Conservation (phyloP, 2,888 invertebrate species). For the Panorpa germanica region DNA sequence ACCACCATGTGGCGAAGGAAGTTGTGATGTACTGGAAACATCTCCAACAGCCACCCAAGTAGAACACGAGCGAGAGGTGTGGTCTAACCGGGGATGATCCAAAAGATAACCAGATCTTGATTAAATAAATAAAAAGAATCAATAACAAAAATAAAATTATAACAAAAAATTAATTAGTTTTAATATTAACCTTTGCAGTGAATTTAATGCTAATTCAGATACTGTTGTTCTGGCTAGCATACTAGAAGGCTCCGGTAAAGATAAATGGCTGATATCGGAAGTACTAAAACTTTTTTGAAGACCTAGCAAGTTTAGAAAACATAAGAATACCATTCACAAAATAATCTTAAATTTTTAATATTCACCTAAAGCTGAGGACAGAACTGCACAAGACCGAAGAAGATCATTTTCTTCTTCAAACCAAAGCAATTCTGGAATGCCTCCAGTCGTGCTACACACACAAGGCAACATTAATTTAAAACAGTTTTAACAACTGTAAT, state of each 20-base stretch:
- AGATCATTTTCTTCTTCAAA: conserved; percentile 61
- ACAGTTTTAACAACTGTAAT: conserved; percentile 3
- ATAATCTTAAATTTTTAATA: too few species aligned
- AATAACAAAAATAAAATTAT: too few species aligned
- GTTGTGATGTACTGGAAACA: conserved; percentile 51
- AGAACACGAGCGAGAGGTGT: conserved; percentile 52
- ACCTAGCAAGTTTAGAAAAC: too few species aligned
- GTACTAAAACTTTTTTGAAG: conserved; percentile 73
- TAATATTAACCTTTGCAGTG: too few species aligned
- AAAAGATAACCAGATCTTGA: conserved; percentile 30
- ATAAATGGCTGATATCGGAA: conserved; percentile 47
- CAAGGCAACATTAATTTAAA: conserved; percentile 1
- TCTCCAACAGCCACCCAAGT: conserved; percentile 79
- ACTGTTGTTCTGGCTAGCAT: too few species aligned
- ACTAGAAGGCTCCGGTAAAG: conserved; percentile 24
- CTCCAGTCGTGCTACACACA: conserved; percentile 23
- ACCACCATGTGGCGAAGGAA: conserved; percentile 66
- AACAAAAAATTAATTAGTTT: too few species aligned
- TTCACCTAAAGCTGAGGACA: conserved; percentile 58
- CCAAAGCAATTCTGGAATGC: conserved; percentile 42
- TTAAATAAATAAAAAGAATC: too few species aligned
- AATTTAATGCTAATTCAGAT: conserved; percentile 36
- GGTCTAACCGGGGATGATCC: conserved; percentile 35
- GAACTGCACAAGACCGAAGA: conserved; percentile 59
- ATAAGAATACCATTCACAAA: too few species aligned